Evolutionary conservation across 2,888 invertebrate species (phyloP).

Genomic region (Microdon myrmicae): DNA sequence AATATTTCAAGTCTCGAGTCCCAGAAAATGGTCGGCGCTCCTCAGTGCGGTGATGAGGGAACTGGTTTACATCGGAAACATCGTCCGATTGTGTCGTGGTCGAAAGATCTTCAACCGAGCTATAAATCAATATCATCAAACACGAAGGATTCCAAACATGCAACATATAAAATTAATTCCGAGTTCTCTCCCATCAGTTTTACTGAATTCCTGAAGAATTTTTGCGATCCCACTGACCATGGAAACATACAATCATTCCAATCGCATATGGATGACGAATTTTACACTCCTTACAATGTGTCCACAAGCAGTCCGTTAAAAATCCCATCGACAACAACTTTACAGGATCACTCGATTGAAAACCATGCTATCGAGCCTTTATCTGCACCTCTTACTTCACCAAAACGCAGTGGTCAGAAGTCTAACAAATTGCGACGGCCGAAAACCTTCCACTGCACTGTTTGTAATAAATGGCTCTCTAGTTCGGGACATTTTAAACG

Average conservation of each 20-base stretch:
- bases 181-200: slow-evolving; percentile 65
- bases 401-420: slow-evolving; percentile 84
- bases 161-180: slow-evolving; percentile 66
- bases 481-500: slow-evolving; percentile 91
- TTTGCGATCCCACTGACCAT: slow-evolving; percentile 28
- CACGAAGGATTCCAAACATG: slow-evolving; percentile 62
- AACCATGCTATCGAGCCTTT: slow-evolving; percentile 76
- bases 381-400: slow-evolving; percentile 73
- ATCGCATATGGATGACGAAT: slow-evolving; percentile 51
- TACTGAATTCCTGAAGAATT: slow-evolving; percentile 54
- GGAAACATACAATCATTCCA: slow-evolving; percentile 41
- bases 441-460: slow-evolving; percentile 91
- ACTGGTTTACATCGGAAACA: slow-evolving; percentile 45
- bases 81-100: slow-evolving; percentile 53
- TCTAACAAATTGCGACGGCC: slow-evolving; percentile 90
- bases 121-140: slow-evolving; percentile 56
- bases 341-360: slow-evolving; percentile 59
- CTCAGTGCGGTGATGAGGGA: slow-evolving; percentile 70
- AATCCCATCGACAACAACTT: slow-evolving; percentile 66
- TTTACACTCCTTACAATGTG: slow-evolving; percentile 45
- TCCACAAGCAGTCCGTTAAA: slow-evolving; percentile 63
- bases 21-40: slow-evolving; percentile 80
- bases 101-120: slow-evolving; percentile 59
- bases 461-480: slow-evolving; percentile 95
- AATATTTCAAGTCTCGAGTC: slow-evolving; percentile 89